Percentiles rank a stretch among this genome's conserved stretches.
These are phyloP conservation scores for Tenthredo amoena DNA, from an alignment of 2,888 invertebrate genomes.

Conservation along the genomic window DNA sequence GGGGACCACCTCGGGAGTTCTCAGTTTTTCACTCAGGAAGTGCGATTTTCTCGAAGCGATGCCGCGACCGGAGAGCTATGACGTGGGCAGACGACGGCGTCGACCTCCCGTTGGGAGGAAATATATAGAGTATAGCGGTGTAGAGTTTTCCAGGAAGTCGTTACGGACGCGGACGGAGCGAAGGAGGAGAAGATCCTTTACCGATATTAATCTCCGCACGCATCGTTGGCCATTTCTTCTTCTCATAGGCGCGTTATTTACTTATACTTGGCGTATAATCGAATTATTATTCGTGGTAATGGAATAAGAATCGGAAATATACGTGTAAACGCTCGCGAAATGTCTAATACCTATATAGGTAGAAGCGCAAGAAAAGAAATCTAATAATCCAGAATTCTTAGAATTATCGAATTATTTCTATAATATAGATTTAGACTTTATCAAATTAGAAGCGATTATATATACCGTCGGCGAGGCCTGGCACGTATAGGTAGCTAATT, in stretches of 20 bases:
- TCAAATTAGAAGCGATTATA: slow-evolving; percentile 46
- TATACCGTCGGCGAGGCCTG: slow-evolving; percentile 10
- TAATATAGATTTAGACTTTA: slow-evolving; percentile 29
- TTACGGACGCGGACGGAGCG: not conserved
- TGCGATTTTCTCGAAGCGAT: slow-evolving; percentile 30
- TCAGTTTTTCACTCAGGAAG: slow-evolving; percentile 35
- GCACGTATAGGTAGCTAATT: slow-evolving; percentile 10
- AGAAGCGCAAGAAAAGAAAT: not conserved
- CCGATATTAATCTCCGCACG: not conserved
- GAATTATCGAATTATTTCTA: slow-evolving; percentile 30
- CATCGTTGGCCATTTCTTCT: not conserved
- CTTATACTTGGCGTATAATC: not conserved
- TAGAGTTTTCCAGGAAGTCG: slow-evolving; percentile 14
- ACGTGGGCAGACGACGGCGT: not conserved
- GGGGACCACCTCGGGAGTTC: slow-evolving; percentile 18
- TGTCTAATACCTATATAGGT: not conserved
- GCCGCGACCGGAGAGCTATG: not conserved
- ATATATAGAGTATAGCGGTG: not conserved
- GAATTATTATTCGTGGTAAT: slow-evolving; percentile 54
- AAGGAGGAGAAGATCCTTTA: not conserved
- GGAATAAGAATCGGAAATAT: slow-evolving; percentile 32
- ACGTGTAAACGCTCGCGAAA: not conserved
- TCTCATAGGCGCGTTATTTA: not conserved
- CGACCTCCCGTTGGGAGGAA: slow-evolving; percentile 36
- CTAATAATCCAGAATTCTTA: not conserved